These are phyloP conservation scores for Drosophila pegasa DNA, from an alignment of 2,888 invertebrate genomes.

Conservation along the genomic window DNA sequence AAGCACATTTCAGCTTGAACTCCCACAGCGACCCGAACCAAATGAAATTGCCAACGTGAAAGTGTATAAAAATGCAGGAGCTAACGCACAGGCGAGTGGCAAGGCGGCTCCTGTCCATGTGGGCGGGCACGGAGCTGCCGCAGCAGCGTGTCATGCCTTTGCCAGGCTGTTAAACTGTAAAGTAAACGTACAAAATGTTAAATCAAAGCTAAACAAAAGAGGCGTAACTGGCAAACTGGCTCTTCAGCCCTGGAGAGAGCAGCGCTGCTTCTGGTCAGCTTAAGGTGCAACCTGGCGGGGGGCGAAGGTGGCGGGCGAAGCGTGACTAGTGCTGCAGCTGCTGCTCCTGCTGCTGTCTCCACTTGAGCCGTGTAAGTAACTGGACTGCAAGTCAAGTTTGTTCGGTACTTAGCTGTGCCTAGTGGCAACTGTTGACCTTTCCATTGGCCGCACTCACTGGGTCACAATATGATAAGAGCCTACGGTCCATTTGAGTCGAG, in stretches of 20 bases:
- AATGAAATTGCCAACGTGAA: conserved; percentile 79
- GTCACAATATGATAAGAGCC: conserved; percentile 10
- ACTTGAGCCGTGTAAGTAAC: conserved; percentile 33
- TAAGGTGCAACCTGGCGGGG: conserved; percentile 36
- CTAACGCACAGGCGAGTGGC: not conserved
- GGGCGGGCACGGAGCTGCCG: conserved; percentile 15
- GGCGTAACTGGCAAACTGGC: conserved; percentile 63
- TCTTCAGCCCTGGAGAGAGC: conserved; percentile 17
- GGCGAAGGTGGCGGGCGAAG: too few species aligned
- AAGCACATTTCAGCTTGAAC: conserved; percentile 79
- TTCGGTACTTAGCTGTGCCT: conserved; percentile 39
- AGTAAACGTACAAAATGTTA: conserved; percentile 79
- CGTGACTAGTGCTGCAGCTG: conserved; percentile 16
- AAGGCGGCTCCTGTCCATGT: conserved; percentile 1
- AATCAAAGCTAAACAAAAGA: conserved; percentile 78
- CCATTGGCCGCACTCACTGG: conserved; percentile 14
- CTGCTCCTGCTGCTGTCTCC: conserved; percentile 8
- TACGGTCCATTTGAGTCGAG: not conserved
- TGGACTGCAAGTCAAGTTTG: conserved; percentile 43
- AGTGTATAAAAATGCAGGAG: conserved; percentile 66
- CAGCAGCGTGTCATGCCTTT: conserved; percentile 62
- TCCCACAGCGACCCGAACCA: conserved; percentile 70
- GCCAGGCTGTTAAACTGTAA: conserved; percentile 74
- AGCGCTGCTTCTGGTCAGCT: conserved; percentile 32
- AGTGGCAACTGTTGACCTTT: conserved; percentile 46